Evolutionary conservation across 2,797 vertebrate species (phyloP).

Genomic region (Macropus fuliginosus): DNA sequence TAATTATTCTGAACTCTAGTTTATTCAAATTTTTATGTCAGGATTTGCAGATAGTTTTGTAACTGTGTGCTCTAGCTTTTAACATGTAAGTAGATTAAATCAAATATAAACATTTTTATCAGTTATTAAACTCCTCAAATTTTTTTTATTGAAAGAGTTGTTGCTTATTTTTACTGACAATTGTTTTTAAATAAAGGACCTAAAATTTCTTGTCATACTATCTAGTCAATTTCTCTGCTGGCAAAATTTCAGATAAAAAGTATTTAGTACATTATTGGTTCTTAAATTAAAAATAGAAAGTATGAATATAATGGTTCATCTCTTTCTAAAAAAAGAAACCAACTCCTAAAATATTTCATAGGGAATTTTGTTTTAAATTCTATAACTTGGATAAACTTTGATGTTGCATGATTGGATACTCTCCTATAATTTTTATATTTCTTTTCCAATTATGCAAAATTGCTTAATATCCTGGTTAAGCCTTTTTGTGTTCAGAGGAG

Average conservation of each 20-base stretch:
- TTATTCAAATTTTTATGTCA: background rate
- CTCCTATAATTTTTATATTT: background rate
- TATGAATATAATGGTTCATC: background rate
- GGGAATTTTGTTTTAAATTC: conserved; percentile 9
- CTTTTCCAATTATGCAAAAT: background rate
- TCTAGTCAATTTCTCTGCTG: background rate
- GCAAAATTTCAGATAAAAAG: background rate
- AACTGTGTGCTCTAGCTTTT: background rate
- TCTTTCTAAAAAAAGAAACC: background rate
- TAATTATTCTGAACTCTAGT: background rate
- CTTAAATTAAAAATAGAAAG: background rate
- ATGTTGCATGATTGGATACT: background rate
- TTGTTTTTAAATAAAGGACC: background rate
- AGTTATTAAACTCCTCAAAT: background rate
- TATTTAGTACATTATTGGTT: background rate
- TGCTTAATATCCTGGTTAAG: background rate
- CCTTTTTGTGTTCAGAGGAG: conserved; percentile 32
- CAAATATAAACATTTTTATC: background rate
- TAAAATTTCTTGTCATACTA: background rate
- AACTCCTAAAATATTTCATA: background rate
- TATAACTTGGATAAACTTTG: background rate
- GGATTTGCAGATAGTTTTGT: background rate
- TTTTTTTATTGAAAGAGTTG: background rate
- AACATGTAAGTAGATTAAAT: background rate
- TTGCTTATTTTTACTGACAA: background rate